Evolutionary conservation across 2,888 invertebrate species (phyloP).

Genomic region (Galerucella pusilla): DNA sequence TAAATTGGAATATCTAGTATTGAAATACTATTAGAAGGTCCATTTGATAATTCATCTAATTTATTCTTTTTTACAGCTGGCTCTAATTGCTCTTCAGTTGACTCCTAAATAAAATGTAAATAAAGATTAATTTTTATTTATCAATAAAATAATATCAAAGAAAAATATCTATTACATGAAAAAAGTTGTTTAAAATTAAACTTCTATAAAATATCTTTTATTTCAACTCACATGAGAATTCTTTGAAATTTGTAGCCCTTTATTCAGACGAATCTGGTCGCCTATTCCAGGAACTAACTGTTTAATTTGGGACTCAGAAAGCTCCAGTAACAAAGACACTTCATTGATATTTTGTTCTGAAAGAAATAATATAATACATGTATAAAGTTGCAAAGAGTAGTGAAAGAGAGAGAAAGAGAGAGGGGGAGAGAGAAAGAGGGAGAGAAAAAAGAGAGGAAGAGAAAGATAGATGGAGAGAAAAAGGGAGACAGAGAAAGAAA

Average conservation of each 20-base stretch:
- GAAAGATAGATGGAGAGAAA: no score
- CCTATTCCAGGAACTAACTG: not conserved
- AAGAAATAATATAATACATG: not conserved
- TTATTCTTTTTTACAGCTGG: not conserved
- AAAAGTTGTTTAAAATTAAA: not conserved
- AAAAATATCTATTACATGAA: not conserved
- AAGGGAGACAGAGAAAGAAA: not conserved
- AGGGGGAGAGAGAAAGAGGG: no score
- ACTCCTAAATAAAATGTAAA: not conserved
- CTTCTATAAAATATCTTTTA: not conserved
- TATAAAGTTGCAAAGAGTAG: no score
- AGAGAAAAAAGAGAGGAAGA: no score
- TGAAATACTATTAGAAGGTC: not conserved
- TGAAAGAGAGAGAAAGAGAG: no score
- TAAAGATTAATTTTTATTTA: not conserved
- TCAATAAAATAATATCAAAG: not conserved
- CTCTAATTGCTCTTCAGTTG: not conserved
- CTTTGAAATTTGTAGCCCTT: not conserved
- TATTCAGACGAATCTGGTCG: not conserved
- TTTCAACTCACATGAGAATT: not conserved
- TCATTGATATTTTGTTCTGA: not conserved
- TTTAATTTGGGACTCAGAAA: not conserved
- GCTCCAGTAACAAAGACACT: not conserved
- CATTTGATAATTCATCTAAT: no score
- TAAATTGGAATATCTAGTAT: not conserved